These are phyloP conservation scores for Tamias sibiricus DNA, from an alignment of 2,113 vertebrate species.

Conservation along the genomic window DNA sequence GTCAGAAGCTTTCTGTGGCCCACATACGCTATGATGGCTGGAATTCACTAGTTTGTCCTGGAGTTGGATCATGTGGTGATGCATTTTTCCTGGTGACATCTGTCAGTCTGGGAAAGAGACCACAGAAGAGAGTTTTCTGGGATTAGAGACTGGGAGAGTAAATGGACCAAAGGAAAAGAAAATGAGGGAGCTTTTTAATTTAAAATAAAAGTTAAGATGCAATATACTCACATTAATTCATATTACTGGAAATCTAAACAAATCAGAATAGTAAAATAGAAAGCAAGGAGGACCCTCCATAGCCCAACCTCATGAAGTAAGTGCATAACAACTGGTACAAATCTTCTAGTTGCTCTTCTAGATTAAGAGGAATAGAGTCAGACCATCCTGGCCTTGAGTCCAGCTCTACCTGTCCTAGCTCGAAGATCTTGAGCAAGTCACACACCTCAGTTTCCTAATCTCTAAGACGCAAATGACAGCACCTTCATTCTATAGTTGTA, in stretches of 20 bases:
- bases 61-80: background rate
- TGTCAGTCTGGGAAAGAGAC: background rate
- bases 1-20: background rate
- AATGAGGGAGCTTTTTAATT: background rate
- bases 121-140: background rate
- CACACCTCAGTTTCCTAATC: background rate
- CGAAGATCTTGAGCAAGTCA: background rate
- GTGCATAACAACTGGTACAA: background rate
- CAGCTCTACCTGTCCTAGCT: background rate
- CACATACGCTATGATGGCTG: rapidly evolving
- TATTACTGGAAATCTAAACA: constrained; percentile 1
- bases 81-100: background rate
- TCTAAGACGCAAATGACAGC: background rate
- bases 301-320: background rate
- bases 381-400: background rate
- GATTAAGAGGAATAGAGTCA: background rate
- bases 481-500: background rate
- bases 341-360: background rate
- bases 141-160: background rate
- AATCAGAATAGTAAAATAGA: background rate
- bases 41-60: background rate
- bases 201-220: background rate
- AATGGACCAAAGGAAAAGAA: background rate
- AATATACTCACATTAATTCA: background rate
- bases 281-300: background rate